Evolutionary conservation across 1,140 invertebrate species (phyloP), one percentile per base, ranked within the genome.

Genomic region (Hycleus cichorii): DNA sequence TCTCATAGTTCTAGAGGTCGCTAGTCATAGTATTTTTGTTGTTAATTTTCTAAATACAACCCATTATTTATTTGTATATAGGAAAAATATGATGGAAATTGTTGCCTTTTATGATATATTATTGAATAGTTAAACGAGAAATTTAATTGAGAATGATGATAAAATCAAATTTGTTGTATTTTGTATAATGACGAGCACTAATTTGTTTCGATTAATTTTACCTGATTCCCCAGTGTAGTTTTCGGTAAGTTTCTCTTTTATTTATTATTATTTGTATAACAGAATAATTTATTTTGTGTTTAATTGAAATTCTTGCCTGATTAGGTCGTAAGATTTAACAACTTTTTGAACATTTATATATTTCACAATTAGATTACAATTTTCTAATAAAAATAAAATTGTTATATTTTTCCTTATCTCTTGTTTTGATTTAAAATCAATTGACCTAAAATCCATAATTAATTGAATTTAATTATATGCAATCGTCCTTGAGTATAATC

Each of bases 1-100:
- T 51, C 44, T 58, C 42, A 58, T 58, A 45, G 43, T 39, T 54
- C 38, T 52, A 62, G 60, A 32, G 7, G 59, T 39, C 47, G 47
- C 63, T 65, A 65, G 63, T 65, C 63, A 65, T 65, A 65, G 63
- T 62, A 18, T 18, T 18, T 59, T 48, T 62, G 57, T 65, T 65
- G 57, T 58, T 62, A 57, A 59, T 58, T 59, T 64, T 64, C 49
- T 62, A 40, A 54, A 46, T 49, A 5, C 32, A 32, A 25, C 45
- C 49, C 40, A 63, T 65, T 65, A 65, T 65, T 65, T 65, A 65
- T 65, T 65, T 65, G 63, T 65, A 65, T 32, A 65, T 61, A 65
- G 55, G 7, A 32, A 32, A 32, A 32, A 32, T 7, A 32, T 5
- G 7, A 32, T 5, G 7, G 7, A 54, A 63, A 56, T 57, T 63